Evolutionary conservation across 2,113 vertebrate genomes (phyloP).

Genomic region (Ardeotis arabs): DNA sequence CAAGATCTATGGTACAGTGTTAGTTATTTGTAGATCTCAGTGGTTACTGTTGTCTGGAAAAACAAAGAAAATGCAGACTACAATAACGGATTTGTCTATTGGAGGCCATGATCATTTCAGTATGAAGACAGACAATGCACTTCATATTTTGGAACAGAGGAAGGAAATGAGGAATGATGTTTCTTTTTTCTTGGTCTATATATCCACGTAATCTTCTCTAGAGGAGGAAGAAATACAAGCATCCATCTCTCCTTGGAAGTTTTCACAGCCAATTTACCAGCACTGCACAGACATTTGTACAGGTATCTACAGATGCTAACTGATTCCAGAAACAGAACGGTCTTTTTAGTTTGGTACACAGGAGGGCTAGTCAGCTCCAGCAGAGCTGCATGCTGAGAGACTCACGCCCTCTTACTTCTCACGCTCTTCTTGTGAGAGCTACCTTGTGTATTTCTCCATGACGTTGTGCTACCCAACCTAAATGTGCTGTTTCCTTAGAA

Average conservation of each 20-base stretch:
- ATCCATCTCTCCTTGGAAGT: background rate
- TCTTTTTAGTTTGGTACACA: background rate
- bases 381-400: background rate
- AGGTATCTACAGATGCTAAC: background rate
- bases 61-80: background rate
- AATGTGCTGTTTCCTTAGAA: background rate
- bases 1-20: background rate
- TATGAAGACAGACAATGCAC: background rate
- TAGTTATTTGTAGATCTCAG: background rate
- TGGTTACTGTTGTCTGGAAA: background rate
- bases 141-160: background rate
- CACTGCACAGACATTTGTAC: background rate
- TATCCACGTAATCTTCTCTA: background rate
- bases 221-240: background rate
- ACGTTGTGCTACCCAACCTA: background rate
- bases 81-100: background rate
- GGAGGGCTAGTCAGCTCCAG: background rate
- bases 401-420: background rate
- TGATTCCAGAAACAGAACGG: background rate
- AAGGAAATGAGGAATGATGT: background rate
- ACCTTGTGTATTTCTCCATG: background rate
- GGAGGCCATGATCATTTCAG: background rate
- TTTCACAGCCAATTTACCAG: background rate
- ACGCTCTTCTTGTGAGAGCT: background rate
- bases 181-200: background rate